A percentile compares a stretch with the other conserved stretches of the same genome.
Conservation (phyloP, 53 echinoderm and acorn worm species). For the Holothuria scabra region DNA sequence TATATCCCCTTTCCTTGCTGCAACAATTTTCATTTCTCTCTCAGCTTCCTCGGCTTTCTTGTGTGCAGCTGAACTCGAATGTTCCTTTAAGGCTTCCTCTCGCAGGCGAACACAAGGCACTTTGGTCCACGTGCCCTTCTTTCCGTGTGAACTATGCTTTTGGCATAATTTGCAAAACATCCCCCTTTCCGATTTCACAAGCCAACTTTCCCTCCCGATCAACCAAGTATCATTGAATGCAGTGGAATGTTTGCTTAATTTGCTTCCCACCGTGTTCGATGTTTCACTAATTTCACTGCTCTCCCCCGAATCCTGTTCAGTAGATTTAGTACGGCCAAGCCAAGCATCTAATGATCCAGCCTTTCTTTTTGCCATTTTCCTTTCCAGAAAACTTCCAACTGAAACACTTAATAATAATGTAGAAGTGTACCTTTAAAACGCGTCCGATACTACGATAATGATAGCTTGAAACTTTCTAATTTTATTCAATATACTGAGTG, state of each 20-base stretch:
- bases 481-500: too few relatives aligned
- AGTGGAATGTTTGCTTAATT: not conserved
- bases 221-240: constrained; percentile 1
- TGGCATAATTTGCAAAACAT: not conserved
- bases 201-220: not conserved
- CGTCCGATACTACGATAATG: too few relatives aligned
- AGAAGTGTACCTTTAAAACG: too few relatives aligned
- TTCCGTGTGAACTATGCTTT: too few relatives aligned
- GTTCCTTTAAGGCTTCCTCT: too few relatives aligned
- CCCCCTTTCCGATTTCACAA: not conserved
- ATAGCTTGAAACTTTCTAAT: too few relatives aligned
- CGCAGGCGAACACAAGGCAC: too few relatives aligned
- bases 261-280: not conserved
- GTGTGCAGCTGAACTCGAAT: not conserved
- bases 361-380: constrained; percentile 3
- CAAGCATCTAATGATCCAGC: constrained; percentile 7
- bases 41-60: not conserved
- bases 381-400: too few relatives aligned
- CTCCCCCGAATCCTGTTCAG: not conserved
- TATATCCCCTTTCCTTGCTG: not conserved
- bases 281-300: not conserved
- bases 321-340: not conserved
- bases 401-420: too few relatives aligned
- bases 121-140: too few relatives aligned
- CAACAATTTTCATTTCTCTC: not conserved